Conservation (phyloP, 2,888 invertebrate species). For the Microplitis deprimator region DNA sequence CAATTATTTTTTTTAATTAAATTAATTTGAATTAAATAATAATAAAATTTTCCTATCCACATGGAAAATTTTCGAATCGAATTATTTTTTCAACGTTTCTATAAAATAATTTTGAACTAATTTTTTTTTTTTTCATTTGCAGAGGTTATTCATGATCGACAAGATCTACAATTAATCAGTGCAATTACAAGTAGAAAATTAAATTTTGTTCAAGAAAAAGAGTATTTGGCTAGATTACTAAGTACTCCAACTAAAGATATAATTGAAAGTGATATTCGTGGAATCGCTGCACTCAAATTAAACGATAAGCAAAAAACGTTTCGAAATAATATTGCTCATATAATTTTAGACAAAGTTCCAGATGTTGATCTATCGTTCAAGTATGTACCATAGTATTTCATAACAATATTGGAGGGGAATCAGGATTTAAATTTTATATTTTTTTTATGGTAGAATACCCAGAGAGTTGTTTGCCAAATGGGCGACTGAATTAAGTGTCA, state of each 20-base stretch:
- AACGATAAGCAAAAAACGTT: conserved; percentile 1
- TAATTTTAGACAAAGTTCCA: conserved; percentile 4
- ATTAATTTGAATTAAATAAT: too few relatives aligned
- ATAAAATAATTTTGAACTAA: too few relatives aligned
- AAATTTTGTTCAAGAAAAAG: background rate
- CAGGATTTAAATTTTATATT: background rate
- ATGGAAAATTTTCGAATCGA: too few relatives aligned
- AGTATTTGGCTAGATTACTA: conserved; percentile 4
- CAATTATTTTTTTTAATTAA: too few relatives aligned
- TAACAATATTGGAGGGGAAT: conserved; percentile 3
- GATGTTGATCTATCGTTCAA: conserved; percentile 5
- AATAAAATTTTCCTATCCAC: too few relatives aligned
- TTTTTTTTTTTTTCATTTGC: too few relatives aligned
- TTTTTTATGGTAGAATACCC: background rate
- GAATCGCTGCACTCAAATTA: conserved; percentile 2
- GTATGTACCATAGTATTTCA: conserved; percentile 7
- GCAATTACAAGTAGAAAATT: too few relatives aligned
- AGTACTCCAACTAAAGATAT: conserved; percentile 3
- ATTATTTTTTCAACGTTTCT: too few relatives aligned
- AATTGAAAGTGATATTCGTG: conserved; percentile 7
- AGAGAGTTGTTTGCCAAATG: conserved; percentile 2
- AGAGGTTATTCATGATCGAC: too few relatives aligned
- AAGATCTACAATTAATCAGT: too few relatives aligned
- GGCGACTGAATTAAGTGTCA: background rate
- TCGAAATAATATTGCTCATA: conserved; percentile 10